phyloP scores from a whole-genome alignment of 2,113 vertebrate species.

The Anolis sagrei region DNA sequence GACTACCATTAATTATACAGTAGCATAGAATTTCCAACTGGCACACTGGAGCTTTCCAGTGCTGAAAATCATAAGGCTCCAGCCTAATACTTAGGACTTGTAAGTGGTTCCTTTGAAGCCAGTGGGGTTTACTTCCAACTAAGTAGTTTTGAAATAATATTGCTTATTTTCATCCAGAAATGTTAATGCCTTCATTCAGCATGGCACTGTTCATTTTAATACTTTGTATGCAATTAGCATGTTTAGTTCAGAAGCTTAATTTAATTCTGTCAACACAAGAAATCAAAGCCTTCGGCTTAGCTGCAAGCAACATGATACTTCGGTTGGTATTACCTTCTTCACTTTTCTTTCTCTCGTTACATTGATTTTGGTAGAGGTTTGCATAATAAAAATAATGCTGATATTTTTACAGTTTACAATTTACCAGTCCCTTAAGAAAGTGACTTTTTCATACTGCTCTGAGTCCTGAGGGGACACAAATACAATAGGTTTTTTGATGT shows the following conservation, averaged over 20 bases:
- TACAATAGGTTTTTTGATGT: not conserved
- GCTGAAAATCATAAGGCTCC: not conserved
- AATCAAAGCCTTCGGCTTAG: conserved; percentile 21
- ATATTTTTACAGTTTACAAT: conserved; percentile 1
- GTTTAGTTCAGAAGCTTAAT: conserved; percentile 1
- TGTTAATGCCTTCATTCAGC: not conserved
- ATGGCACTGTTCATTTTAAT: conserved; percentile 9
- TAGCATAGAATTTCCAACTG: not conserved
- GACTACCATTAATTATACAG: not conserved
- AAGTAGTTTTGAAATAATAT: not conserved
- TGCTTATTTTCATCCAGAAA: conserved; percentile 10
- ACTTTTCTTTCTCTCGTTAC: not conserved
- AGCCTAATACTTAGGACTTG: not conserved
- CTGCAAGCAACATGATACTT: conserved; percentile 7
- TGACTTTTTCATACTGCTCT: not conserved
- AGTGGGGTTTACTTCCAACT: not conserved
- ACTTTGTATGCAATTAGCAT: not conserved
- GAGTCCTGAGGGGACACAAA: not conserved
- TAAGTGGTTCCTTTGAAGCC: not conserved
- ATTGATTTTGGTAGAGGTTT: conserved; percentile 3
- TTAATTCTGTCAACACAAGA: conserved; percentile 30
- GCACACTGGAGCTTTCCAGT: not conserved
- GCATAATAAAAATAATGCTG: conserved; percentile 7
- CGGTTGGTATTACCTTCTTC: conserved; percentile 27
- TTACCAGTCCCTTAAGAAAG: not conserved